Conservation (phyloP, 1,140 invertebrate genomes). For the Lordiphosa clarofinis region DNA sequence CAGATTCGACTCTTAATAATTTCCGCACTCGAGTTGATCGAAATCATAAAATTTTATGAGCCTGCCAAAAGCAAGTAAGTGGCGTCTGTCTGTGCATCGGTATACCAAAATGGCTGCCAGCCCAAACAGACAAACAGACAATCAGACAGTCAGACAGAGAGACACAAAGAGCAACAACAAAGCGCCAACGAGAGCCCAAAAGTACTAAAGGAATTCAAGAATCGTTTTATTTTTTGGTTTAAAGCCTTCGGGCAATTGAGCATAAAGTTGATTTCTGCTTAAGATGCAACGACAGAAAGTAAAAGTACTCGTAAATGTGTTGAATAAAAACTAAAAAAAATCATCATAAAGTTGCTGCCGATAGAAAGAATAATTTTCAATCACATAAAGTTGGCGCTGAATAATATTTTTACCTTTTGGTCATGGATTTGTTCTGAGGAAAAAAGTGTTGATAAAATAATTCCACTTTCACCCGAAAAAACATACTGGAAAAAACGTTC, state of each 20-base stretch:
- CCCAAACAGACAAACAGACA: conserved; percentile 41
- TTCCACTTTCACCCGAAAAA: too few species aligned
- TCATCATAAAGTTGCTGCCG: too few species aligned
- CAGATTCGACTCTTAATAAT: conserved; percentile 79
- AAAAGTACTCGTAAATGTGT: background rate
- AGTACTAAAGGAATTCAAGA: conserved; percentile 19
- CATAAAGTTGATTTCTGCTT: conserved; percentile 42
- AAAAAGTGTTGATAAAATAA: too few species aligned
- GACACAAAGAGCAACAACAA: conserved; percentile 23
- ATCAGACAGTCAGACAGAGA: conserved; percentile 14
- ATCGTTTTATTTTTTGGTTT: conserved; percentile 51
- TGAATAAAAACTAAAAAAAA: too few species aligned
- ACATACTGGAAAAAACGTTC: too few species aligned
- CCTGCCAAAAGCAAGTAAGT: conserved; percentile 69
- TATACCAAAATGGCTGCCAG: conserved; percentile 65
- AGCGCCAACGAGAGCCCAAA: conserved; percentile 27
- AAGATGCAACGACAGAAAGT: background rate
- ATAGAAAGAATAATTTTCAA: too few species aligned
- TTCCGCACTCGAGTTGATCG: conserved; percentile 78
- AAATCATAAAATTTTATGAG: conserved; percentile 79
- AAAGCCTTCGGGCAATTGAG: conserved; percentile 59
- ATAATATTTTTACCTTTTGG: too few species aligned
- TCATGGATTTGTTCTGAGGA: too few species aligned
- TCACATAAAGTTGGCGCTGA: too few species aligned
- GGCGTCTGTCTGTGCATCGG: conserved; percentile 27